Evolutionary conservation across 2,888 invertebrate species (phyloP), one percentile per base, ranked within the genome.

Genomic region (Orthosia incerta): DNA sequence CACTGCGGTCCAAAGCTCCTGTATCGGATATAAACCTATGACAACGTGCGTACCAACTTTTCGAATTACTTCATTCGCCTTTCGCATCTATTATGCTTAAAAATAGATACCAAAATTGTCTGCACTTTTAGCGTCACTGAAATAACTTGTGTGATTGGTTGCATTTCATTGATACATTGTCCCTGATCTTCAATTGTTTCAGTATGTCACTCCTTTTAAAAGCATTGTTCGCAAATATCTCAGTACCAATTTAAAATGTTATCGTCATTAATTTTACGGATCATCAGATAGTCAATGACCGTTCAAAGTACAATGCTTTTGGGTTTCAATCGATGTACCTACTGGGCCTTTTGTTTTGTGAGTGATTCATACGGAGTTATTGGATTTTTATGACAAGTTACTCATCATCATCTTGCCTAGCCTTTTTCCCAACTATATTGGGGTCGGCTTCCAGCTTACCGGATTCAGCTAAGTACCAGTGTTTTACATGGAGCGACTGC

Each of bases 11-110:
- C 84, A 87, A 50, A 86, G 88, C 82, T 71, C 71, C 73, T 87
- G 87, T 88, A 89, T 89, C 91, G 90, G 91, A 91, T 91, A 91
- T 91, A 31, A 5, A 31, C 31, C 7, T 31, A 31, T 31, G 90
- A 90, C 89, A 87, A 83, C 79, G 83, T 39, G 82, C 71, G 80
- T 78, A 84, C 78, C 79, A 85, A 74, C 77, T 71, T 82, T 86
- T 82, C 57, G 18, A 59, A 62, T 74, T 74, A 71, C 63, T 79
- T 45, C 57, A 72, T 53, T 1, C 62, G 20, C 20, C 61, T 80
- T n/a, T 85, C 71, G 63, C 9, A 62, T 77, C 31, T 86, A 84
- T 73, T 65, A 2, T 0, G 3, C 59, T 61, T 39, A 0, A 1
- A 61, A 74, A 79, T 86, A 86, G 74, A 68, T 62, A 51, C 72